Percentiles rank a stretch among this genome's conserved stretches.
Evolutionary conservation across 2,888 invertebrate genomes (phyloP).

Genomic region (Beris chalybata): DNA sequence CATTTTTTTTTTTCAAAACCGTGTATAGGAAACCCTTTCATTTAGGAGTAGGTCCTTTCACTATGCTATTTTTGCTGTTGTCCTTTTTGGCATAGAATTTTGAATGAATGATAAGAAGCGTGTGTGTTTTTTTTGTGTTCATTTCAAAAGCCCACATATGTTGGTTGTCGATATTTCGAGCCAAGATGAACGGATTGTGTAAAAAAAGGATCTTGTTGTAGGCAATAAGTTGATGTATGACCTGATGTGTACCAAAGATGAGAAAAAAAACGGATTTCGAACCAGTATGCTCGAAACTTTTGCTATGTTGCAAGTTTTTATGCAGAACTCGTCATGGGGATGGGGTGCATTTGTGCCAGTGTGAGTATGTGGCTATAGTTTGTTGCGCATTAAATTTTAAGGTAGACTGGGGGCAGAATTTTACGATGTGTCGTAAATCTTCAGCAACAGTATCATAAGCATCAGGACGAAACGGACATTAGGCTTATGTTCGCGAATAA

Average conservation of each 20-base stretch:
- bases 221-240: constrained; percentile 15
- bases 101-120: constrained; percentile 19
- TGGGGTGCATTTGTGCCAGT: too few species aligned
- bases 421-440: constrained; percentile 30
- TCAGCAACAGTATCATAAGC: constrained; percentile 22
- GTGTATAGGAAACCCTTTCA: constrained; percentile 27
- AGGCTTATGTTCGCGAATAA: constrained; percentile 31
- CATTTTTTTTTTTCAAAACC: constrained; percentile 17
- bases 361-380: too few species aligned
- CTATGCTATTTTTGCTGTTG: too few species aligned
- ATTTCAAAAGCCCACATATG: constrained; percentile 14
- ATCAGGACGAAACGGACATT: constrained; percentile 18
- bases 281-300: too few species aligned
- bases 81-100: too few species aligned
- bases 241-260: not conserved
- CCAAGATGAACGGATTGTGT: not conserved
- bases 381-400: not conserved
- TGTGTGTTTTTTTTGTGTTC: too few species aligned
- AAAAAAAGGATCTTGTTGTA: constrained; percentile 9
- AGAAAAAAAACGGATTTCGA: too few species aligned
- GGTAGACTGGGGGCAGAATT: constrained; percentile 13
- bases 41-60: constrained; percentile 11
- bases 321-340: too few species aligned
- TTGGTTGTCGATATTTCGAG: constrained; percentile 10
- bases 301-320: too few species aligned